Conservation (phyloP, 2,888 invertebrate genomes). For the Synanthedon tipuliformis region DNA sequence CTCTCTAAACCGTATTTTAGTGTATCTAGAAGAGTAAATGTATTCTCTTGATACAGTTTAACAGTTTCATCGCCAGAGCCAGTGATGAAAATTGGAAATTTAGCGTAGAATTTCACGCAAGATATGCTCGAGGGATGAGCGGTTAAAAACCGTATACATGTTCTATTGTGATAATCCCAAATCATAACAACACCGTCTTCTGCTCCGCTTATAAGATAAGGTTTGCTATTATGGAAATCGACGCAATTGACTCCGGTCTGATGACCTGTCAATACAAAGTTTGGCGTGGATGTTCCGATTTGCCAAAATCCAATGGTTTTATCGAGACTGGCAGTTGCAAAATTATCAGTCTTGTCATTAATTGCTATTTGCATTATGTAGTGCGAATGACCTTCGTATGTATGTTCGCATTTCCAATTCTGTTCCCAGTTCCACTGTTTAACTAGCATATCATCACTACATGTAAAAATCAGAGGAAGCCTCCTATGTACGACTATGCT, state of each 20-base stretch:
- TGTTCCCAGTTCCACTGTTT: conserved; percentile 98
- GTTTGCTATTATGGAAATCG: conserved; percentile 24
- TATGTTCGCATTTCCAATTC: conserved; percentile 90
- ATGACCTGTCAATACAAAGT: conserved; percentile 93
- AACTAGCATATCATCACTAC: conserved; percentile 94
- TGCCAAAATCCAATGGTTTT: conserved; percentile 93
- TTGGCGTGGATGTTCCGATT: conserved; percentile 87
- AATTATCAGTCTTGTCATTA: conserved; percentile 96
- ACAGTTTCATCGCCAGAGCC: conserved; percentile 95
- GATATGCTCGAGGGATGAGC: not conserved
- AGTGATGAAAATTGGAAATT: conserved; percentile 86
- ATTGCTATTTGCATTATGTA: conserved; percentile 66
- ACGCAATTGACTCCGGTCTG: conserved; percentile 96
- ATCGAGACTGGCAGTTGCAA: conserved; percentile 93
- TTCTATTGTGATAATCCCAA: conserved; percentile 97
- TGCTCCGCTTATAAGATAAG: conserved; percentile 75
- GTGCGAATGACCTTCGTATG: conserved; percentile 94
- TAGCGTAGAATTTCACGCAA: not conserved
- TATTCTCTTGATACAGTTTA: conserved; percentile 78
- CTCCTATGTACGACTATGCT: conserved; percentile 94
- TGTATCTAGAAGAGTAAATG: not conserved
- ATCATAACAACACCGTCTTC: conserved; percentile 93
- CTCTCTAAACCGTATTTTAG: conserved; percentile 79
- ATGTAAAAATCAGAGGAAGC: conserved; percentile 89
- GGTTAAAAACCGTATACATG: not conserved